Conservation (phyloP, 2,888 invertebrate genomes). For the Mythimna loreyi region DNA sequence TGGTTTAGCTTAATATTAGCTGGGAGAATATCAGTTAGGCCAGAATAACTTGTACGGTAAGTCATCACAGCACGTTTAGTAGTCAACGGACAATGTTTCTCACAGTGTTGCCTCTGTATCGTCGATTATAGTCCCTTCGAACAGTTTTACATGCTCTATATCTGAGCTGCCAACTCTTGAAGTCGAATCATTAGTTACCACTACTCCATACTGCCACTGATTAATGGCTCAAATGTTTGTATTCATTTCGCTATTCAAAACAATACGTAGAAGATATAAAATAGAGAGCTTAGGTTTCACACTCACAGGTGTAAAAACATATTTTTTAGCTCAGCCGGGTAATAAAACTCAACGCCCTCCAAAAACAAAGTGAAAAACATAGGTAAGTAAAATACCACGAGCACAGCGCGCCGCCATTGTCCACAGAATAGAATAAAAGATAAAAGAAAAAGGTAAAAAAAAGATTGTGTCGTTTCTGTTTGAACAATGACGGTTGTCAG, state of each 20-base stretch:
- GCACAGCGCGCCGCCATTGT: conserved; percentile 87
- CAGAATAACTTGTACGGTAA: conserved; percentile 29
- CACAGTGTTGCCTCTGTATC: not conserved
- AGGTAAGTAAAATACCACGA: conserved; percentile 86
- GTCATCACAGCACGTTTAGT: not conserved
- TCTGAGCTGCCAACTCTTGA: not conserved
- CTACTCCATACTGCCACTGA: too few species aligned
- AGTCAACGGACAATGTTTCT: conserved; percentile 16
- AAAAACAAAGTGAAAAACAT: conserved; percentile 82
- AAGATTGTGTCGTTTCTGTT: conserved; percentile 89
- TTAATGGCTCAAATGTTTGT: not conserved
- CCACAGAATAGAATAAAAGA: conserved; percentile 80
- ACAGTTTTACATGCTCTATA: not conserved
- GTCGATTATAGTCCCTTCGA: not conserved
- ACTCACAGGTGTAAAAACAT: conserved; percentile 64
- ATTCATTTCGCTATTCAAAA: not conserved
- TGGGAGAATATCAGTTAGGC: conserved; percentile 15
- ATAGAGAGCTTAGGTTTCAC: conserved; percentile 23
- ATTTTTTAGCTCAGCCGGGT: conserved; percentile 58
- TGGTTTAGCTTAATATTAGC: conserved; percentile 35
- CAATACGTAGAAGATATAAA: not conserved
- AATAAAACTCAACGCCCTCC: conserved; percentile 71
- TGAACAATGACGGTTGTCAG: conserved; percentile 89
- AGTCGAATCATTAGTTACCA: too few species aligned
- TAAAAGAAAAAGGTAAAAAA: conserved; percentile 83